Conservation (phyloP, 2,797 vertebrate genomes). For the Myotis daubentonii region DNA sequence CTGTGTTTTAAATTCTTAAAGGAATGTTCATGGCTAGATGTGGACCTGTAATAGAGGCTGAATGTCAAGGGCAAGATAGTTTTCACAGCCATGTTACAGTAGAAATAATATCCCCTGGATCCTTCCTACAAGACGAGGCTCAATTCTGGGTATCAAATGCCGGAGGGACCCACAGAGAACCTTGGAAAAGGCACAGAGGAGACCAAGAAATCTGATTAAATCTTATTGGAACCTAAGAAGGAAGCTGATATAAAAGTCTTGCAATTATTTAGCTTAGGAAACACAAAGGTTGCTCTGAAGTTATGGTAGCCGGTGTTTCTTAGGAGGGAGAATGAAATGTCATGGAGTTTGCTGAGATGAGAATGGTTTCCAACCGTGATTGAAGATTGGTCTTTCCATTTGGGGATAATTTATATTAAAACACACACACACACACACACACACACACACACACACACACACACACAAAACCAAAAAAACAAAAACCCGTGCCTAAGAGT, state of each 20-base stretch:
- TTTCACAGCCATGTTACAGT: not conserved
- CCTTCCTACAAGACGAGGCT: not conserved
- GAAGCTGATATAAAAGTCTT: not conserved
- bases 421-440: not conserved
- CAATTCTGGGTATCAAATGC: not conserved
- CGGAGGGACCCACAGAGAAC: not conserved
- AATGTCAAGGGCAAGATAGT: not conserved
- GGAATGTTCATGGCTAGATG: not conserved
- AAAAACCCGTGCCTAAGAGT: not conserved
- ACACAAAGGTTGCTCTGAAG: not conserved
- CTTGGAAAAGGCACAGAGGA: slow-evolving; percentile 11
- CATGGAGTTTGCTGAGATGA: not conserved
- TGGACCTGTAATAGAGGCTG: not conserved
- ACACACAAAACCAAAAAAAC: too few relatives aligned
- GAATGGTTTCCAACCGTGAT: not conserved
- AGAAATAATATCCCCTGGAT: not conserved
- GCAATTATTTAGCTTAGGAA: not conserved
- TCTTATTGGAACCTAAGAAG: not conserved
- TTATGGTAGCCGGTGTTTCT: not conserved
- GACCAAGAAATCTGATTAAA: not conserved
- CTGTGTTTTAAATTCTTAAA: slow-evolving; percentile 46
- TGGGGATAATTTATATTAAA: not conserved
- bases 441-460: not conserved
- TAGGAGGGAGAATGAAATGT: not conserved
- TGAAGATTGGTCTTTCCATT: not conserved